Conservation (phyloP, 2,797 vertebrate species). For the Xiphophorus birchmanni region DNA sequence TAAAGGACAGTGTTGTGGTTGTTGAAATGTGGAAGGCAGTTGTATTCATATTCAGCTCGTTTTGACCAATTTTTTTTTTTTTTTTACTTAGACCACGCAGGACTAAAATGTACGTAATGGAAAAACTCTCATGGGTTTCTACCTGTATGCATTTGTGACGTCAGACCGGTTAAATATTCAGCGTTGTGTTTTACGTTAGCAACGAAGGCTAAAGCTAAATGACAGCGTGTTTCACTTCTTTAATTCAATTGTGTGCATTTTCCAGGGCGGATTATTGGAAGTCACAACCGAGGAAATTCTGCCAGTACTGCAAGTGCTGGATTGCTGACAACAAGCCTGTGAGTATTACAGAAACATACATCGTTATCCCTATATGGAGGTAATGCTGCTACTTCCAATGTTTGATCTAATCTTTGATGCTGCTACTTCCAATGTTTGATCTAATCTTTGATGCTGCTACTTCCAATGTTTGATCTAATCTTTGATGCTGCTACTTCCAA, state of each 20-base stretch:
- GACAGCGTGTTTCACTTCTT: background rate
- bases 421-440: slow-evolving; percentile 29
- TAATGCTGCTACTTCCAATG: background rate
- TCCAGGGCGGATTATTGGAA: slow-evolving; percentile 98
- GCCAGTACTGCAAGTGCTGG: slow-evolving; percentile 99
- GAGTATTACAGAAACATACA: slow-evolving; percentile 52
- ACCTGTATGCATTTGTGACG: fast-evolving
- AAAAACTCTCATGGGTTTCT: too few relatives aligned
- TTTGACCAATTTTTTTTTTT: slow-evolving; percentile 13
- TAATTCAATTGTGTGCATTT: slow-evolving; percentile 4
- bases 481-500: too few relatives aligned
- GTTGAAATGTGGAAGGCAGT: slow-evolving; percentile 43
- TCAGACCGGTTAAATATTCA: background rate
- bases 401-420: slow-evolving; percentile 35
- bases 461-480: too few relatives aligned
- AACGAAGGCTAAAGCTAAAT: slow-evolving; percentile 35
- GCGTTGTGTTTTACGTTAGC: slow-evolving; percentile 23
- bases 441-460: background rate
- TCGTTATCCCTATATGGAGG: background rate
- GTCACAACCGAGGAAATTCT: slow-evolving; percentile 98
- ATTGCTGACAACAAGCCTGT: slow-evolving; percentile 99
- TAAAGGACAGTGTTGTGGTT: slow-evolving; percentile 58
- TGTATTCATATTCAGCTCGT: background rate
- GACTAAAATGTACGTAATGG: slow-evolving; percentile 61
- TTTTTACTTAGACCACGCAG: background rate